A percentile compares a stretch with the other conserved stretches of the same genome.
Conservation (phyloP, 2,888 invertebrate species). For the Trachelus troglodyta region DNA sequence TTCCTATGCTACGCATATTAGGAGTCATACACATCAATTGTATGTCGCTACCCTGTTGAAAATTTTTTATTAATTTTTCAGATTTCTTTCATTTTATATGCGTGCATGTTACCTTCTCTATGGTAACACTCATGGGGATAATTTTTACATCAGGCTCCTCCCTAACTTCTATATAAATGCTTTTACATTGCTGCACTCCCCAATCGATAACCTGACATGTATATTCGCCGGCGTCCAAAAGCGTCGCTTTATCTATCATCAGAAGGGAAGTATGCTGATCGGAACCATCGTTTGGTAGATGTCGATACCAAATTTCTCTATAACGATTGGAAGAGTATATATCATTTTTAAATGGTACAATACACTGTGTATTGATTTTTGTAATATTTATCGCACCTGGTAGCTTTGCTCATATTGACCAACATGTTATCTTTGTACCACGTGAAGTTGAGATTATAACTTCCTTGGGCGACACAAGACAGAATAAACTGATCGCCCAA, state of each 20-base stretch:
- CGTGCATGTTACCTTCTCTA: constrained; percentile 71
- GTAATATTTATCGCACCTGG: constrained; percentile 69
- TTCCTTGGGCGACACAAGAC: constrained; percentile 82
- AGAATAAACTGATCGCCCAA: constrained; percentile 82
- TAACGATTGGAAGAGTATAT: not conserved
- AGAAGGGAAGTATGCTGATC: constrained; percentile 76
- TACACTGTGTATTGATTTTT: not conserved
- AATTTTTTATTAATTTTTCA: not conserved
- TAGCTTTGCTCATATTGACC: constrained; percentile 80
- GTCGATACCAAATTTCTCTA: constrained; percentile 64
- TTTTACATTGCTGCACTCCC: constrained; percentile 77
- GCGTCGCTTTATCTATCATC: constrained; percentile 77
- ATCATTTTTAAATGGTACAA: not conserved
- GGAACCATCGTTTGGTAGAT: constrained; percentile 67
- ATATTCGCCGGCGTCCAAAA: constrained; percentile 81
- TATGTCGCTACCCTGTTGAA: constrained; percentile 74
- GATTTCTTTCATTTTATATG: not conserved
- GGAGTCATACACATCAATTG: constrained; percentile 78
- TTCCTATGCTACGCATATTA: constrained; percentile 66
- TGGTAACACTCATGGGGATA: constrained; percentile 77
- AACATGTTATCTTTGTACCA: constrained; percentile 86
- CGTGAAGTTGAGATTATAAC: constrained; percentile 78
- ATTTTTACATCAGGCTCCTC: constrained; percentile 76
- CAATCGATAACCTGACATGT: constrained; percentile 82
- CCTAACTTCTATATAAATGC: constrained; percentile 72